Evolutionary conservation across 2,113 vertebrate genomes (phyloP), one percentile per base, ranked within the genome.

Genomic region (Meles meles): DNA sequence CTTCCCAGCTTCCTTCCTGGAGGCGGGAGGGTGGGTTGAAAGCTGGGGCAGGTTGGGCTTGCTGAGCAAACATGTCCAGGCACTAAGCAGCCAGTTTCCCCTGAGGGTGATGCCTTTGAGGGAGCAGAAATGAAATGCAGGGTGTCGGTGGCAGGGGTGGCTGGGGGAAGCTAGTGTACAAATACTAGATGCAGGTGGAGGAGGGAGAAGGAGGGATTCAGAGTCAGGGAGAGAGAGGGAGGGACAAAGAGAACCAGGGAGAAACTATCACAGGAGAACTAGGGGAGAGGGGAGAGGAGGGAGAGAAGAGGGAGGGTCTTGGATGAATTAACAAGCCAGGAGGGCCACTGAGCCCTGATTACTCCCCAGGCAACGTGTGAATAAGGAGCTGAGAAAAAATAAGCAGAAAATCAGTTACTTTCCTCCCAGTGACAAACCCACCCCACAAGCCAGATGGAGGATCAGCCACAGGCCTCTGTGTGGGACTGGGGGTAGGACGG

Each of bases 401-500:
- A 90, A 86, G 96, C 96, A 98, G 83, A 98, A 98, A 98, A 97
- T 98, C 80, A 20, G 92, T 98, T 98, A 95, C 98, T 99, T 98
- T 98, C 97, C 98, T 98, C 87, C 52, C 82, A 63, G 98, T 98
- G 98, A 98, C 96, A 97, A 98, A 97, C 95, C 97, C 93, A 83
- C 98, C 97, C 98, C 98, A 98, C 94, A 98, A 99, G 99, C 98
- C 85, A 98, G 95, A 97, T 98, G 97, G 98, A 98, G 99, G 91
- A 95, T 98, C 98, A 98, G 98, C 98, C 98, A 98, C 98, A 97
- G 98, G 98, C 97, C 98, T 99, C 98, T 99, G 98, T 98, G 98
- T 97, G 97, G 97, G 98, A 90, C 95, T 29, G 25, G 7, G 27
- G 39, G 39, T 96, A 96, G 97, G 98, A 94, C 96, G 95, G 90